phyloP scores from a whole-genome alignment of 2,888 invertebrate species.

The Chymomyza procnemis region DNA sequence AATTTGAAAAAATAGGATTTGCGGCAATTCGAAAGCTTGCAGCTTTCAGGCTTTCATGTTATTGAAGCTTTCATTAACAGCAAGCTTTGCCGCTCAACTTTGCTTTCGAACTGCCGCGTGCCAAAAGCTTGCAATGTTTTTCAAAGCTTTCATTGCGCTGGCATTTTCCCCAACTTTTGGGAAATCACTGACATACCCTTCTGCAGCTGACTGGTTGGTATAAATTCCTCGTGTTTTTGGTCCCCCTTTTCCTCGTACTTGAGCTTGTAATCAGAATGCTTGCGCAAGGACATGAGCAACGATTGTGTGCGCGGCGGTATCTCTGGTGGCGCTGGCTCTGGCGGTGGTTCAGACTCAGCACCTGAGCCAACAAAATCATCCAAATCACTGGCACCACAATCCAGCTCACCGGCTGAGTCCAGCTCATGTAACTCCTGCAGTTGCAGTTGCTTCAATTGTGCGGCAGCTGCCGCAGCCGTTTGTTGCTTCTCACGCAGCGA shows the following conservation, averaged over 20 bases:
- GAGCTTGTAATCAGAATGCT: conserved; percentile 78
- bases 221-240: conserved; percentile 79
- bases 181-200: conserved; percentile 53
- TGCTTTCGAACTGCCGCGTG: neutral
- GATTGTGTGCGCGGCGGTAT: conserved; percentile 92
- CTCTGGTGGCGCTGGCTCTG: conserved; percentile 91
- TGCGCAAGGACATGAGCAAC: conserved; percentile 81
- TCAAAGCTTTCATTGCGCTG: conserved; percentile 8
- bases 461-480: conserved; percentile 32
- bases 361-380: conserved; percentile 44
- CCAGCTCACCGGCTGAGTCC: conserved; percentile 28
- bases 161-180: conserved; percentile 12
- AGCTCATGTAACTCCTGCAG: conserved; percentile 67
- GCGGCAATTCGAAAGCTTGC: neutral
- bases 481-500: conserved; percentile 40
- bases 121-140: conserved; percentile 2
- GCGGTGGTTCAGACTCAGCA: conserved; percentile 83
- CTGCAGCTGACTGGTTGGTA: conserved; percentile 76
- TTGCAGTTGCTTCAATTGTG: conserved; percentile 60
- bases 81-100: neutral
- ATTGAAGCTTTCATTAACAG: neutral
- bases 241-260: conserved; percentile 78
- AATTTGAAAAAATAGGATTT: no score
- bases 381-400: conserved; percentile 11
- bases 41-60: neutral